Evolutionary conservation across 2,888 invertebrate species (phyloP).

Genomic region (Resseliella maxima): DNA sequence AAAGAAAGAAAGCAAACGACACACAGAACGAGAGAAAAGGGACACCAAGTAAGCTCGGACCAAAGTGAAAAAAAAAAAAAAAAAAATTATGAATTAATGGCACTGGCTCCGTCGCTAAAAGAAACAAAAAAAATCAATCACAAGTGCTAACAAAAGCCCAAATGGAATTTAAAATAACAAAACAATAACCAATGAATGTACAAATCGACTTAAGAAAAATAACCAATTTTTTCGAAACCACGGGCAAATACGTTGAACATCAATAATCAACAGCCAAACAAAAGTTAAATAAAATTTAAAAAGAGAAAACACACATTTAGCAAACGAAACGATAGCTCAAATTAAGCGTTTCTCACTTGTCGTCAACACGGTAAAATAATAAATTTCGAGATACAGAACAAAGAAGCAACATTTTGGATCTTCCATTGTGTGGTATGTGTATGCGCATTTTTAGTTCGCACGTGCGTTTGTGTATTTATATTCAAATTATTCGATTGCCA

Average conservation of each 20-base stretch:
- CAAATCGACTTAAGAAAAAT: background rate
- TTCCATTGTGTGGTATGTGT: background rate
- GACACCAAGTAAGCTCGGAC: background rate
- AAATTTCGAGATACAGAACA: too few species aligned
- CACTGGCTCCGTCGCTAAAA: background rate
- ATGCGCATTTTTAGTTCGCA: background rate
- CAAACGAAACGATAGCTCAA: constrained; percentile 3
- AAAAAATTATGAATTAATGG: background rate
- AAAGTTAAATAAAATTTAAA: background rate
- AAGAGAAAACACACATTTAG: background rate
- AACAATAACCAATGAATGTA: background rate
- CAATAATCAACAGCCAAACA: background rate
- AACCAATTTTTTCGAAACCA: background rate
- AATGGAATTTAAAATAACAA: constrained; percentile 23
- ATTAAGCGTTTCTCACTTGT: background rate
- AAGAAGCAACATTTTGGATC: background rate
- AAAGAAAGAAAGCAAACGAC: too few species aligned
- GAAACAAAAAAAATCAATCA: constrained; percentile 5
- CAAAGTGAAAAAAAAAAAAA: background rate
- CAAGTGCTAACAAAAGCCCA: constrained; percentile 24
- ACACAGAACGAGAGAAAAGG: background rate
- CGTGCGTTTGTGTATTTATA: constrained; percentile 10
- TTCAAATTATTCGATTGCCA: background rate
- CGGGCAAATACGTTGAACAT: background rate
- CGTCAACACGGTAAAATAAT: constrained; percentile 39